Conservation (phyloP, 2,797 vertebrate genomes). For the Nannoperca australis region DNA sequence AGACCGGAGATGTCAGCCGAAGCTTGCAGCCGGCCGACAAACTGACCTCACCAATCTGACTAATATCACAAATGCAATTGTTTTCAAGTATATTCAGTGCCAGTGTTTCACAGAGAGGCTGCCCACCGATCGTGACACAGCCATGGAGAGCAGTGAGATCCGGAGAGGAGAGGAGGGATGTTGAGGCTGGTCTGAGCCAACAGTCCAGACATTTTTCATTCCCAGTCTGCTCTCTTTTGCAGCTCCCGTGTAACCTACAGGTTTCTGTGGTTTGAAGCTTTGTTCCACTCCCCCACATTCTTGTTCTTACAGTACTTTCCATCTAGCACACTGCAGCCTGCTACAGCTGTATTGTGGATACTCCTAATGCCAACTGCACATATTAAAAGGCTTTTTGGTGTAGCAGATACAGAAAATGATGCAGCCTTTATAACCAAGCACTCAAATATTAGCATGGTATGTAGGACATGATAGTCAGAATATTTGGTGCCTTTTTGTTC, state of each 20-base stretch:
- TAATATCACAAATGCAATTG: slow-evolving; percentile 7
- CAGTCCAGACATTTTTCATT: slow-evolving; percentile 8
- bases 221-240: background rate
- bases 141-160: background rate
- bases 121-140: background rate
- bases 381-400: background rate
- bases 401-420: background rate
- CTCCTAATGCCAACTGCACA: background rate
- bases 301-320: slow-evolving; percentile 5
- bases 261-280: slow-evolving; percentile 17
- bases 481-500: background rate
- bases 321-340: background rate
- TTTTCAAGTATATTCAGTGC: background rate
- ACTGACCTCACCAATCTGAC: background rate
- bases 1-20: background rate
- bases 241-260: background rate
- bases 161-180: background rate
- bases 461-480: background rate
- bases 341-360: slow-evolving; percentile 5
- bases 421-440: background rate
- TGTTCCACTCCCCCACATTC: slow-evolving; percentile 2
- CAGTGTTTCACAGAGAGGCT: background rate
- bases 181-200: background rate
- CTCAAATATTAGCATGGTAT: background rate
- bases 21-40: background rate